Evolutionary conservation across 2,888 invertebrate species (phyloP), one percentile per base, ranked within the genome.

Genomic region (Steinernema hermaphroditum): DNA sequence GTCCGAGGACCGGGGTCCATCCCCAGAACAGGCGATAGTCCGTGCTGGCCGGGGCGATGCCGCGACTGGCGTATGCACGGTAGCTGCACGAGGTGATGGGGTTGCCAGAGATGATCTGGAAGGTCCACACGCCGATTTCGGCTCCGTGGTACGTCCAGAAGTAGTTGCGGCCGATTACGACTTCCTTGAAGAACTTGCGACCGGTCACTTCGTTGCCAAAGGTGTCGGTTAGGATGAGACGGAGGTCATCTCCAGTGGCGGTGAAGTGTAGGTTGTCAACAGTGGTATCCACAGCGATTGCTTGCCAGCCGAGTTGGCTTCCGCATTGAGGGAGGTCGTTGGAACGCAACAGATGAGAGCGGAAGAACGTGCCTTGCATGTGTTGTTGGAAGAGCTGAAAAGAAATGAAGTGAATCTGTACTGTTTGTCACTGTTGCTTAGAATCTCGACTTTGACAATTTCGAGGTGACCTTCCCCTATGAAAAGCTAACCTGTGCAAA

Each of bases 71-170:
- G 22, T 69, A 80, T 32, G 80, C 76, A 46, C 78, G 78, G 73
- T 77, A 78, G 8, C 74, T 72, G 73, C 82, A 82, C 19, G 77
- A 62, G 37, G 74, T 57, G 29, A 70, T 74, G 32, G 70, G 34
- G 0, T 54, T 22, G 8, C 24, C 9, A 12, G 77, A 69, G 19
- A 74, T 50, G n/a, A 81, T 29, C 19, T 34, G 75, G 72, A 78
- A 74, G 32, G 80, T 76, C 78, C 78, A 82, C 69, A 74, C 75
- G 62, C 82, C 82, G n/a, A 72, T 50, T 0, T 78, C 74, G 14
- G 68, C 68, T 9, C 74, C 75, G 24, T 73, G 74, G 19, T 76
- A 49, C n/a, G 19, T 34, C 46, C 27, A 73, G 27, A 72, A 24
- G 41, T 12, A 69, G 34, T 29, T 44, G 44, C 29, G 19, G n/a